Conservation (phyloP, 2,113 vertebrate genomes). For the Asarcornis scutulata region DNA sequence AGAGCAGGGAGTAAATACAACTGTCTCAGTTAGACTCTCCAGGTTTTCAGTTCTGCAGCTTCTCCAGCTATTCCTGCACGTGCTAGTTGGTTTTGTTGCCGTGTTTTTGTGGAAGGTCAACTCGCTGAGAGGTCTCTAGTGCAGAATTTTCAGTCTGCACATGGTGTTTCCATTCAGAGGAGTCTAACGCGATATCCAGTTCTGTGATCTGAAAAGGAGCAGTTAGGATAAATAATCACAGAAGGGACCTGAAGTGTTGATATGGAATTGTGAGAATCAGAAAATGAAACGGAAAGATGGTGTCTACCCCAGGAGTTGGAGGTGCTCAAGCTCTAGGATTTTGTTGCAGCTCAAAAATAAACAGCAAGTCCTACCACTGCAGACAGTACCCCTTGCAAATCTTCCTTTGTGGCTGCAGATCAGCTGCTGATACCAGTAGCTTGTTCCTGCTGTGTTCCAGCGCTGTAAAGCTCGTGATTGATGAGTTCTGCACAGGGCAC, state of each 20-base stretch:
- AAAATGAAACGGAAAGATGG: background rate
- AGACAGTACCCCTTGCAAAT: background rate
- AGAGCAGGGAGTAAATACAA: background rate
- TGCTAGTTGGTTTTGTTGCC: conserved; percentile 78
- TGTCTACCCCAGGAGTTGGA: background rate
- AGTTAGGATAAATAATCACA: background rate
- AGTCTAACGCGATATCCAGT: conserved; percentile 71
- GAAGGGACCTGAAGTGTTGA: background rate
- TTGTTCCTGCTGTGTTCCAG: background rate
- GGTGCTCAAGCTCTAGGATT: background rate
- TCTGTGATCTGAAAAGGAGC: conserved; percentile 70
- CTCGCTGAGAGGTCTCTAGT: conserved; percentile 75
- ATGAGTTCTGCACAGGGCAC: background rate
- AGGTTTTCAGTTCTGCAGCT: conserved; percentile 77
- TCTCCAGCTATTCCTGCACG: conserved; percentile 78
- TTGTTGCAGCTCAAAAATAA: background rate
- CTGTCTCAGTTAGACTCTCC: conserved; percentile 75
- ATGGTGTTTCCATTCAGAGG: conserved; percentile 71
- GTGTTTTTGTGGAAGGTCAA: conserved; percentile 75
- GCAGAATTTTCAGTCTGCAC: conserved; percentile 74
- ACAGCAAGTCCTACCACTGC: background rate
- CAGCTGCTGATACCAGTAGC: background rate
- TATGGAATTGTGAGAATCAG: background rate
- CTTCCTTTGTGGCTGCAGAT: background rate
- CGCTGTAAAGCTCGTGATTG: background rate